Percentiles rank a stretch among this genome's conserved stretches.
Conservation (phyloP, 2,797 vertebrate genomes). For the Ctenopoma kingsleyae region DNA sequence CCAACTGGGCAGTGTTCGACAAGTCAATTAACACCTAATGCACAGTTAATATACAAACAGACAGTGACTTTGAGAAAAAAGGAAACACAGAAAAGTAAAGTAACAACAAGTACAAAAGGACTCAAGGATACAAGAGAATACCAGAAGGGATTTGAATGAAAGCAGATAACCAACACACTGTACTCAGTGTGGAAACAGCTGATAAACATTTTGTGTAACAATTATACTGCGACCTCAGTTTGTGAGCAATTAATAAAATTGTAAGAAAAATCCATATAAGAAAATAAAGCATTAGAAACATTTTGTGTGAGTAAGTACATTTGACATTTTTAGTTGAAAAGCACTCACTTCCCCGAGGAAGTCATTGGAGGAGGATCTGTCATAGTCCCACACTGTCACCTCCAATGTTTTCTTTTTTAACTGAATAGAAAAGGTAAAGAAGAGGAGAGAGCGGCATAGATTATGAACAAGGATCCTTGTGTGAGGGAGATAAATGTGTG, state of each 20-base stretch:
- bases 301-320: constrained; percentile 29
- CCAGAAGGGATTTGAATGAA: not conserved
- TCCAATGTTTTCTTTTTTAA: constrained; percentile 99
- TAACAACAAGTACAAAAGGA: not conserved
- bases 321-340: constrained; percentile 42
- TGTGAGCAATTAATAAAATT: constrained; percentile 5
- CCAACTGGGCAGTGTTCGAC: constrained; percentile 91
- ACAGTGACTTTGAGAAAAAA: not conserved
- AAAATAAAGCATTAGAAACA: constrained; percentile 8
- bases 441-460: constrained; percentile 19
- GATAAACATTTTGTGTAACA: not conserved
- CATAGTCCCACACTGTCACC: constrained; percentile 99
- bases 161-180: not conserved
- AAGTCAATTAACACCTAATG: constrained; percentile 95
- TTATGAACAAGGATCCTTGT: constrained; percentile 6
- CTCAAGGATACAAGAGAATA: not conserved
- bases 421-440: constrained; percentile 74
- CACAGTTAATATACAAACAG: constrained; percentile 18
- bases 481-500: not conserved
- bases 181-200: not conserved
- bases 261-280: not conserved
- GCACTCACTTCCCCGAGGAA: constrained; percentile 97
- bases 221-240: not conserved
- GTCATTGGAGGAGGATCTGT: constrained; percentile 97
- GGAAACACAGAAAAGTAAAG: not conserved